Conservation (phyloP, 2,113 vertebrate genomes). For the Cyphomyrus plagiostoma region DNA sequence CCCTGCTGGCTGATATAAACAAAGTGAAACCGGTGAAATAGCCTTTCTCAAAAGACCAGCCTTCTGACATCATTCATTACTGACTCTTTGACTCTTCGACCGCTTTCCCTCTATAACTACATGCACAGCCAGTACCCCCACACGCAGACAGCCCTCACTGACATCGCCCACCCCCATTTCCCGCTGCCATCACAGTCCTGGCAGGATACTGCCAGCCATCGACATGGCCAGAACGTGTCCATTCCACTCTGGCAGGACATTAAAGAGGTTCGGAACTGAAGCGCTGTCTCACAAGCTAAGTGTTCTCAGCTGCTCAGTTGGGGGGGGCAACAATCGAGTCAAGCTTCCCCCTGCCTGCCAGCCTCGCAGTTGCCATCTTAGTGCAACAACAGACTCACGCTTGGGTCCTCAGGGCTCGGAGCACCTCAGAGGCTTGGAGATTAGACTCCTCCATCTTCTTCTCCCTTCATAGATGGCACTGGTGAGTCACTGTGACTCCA, state of each 20-base stretch:
- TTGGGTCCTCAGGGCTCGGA: not conserved
- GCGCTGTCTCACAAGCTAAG: constrained; percentile 41
- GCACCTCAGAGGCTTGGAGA: not conserved
- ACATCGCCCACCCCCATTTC: not conserved
- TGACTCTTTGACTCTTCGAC: not conserved
- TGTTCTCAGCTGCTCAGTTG: constrained; percentile 29
- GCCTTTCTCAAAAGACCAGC: not conserved
- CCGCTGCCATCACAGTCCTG: not conserved
- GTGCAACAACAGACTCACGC: constrained; percentile 31
- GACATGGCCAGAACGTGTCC: constrained; percentile 23
- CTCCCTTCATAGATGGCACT: not conserved
- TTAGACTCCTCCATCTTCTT: not conserved
- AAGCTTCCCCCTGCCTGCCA: constrained; percentile 35
- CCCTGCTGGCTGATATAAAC: not conserved
- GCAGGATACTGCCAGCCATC: constrained; percentile 26
- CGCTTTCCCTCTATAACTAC: not conserved
- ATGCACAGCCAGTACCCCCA: not conserved
- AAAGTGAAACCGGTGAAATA: not conserved
- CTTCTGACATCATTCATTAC: not conserved
- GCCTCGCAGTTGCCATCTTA: constrained; percentile 36
- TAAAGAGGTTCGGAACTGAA: constrained; percentile 27
- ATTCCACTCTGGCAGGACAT: constrained; percentile 27
- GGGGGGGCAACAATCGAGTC: constrained; percentile 34
- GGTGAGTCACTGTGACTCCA: not conserved
- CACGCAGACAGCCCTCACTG: not conserved